These are phyloP conservation scores for Sciaenops ocellatus DNA, from an alignment of 2,797 vertebrate species.

Conservation along the genomic window DNA sequence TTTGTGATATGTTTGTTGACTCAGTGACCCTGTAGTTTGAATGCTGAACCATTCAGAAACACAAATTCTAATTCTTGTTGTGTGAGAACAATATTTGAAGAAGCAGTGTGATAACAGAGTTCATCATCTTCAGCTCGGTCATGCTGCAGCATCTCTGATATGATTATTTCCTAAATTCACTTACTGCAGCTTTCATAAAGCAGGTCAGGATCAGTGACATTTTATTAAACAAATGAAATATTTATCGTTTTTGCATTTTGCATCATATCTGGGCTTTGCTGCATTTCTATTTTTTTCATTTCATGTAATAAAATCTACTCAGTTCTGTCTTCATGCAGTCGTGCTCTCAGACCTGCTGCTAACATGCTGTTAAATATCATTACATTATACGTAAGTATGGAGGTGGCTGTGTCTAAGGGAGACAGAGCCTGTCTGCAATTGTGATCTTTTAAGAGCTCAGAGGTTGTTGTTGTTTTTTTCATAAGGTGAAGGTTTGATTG, in stretches of 20 bases:
- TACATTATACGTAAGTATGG: not conserved
- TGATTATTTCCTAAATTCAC: not conserved
- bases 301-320: constrained; percentile 1
- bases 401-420: not conserved
- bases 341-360: not conserved
- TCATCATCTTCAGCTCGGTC: not conserved
- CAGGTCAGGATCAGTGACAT: not conserved
- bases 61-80: no score
- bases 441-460: constrained; percentile 4
- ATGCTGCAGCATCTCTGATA: not conserved
- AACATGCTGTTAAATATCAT: not conserved
- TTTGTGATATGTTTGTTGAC: no score
- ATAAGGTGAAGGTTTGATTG: not conserved
- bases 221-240: not conserved
- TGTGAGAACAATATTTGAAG: not conserved
- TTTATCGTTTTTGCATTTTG: not conserved
- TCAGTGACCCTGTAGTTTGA: no score
- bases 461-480: not conserved
- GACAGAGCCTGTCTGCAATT: not conserved
- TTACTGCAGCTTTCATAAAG: not conserved
- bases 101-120: not conserved
- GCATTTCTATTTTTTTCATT: not conserved
- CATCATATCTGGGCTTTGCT: not conserved
- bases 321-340: not conserved
- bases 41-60: no score